Evolutionary conservation across 2,888 invertebrate genomes (phyloP), one percentile per base, ranked within the genome.

Genomic region (Cepaea hortensis): DNA sequence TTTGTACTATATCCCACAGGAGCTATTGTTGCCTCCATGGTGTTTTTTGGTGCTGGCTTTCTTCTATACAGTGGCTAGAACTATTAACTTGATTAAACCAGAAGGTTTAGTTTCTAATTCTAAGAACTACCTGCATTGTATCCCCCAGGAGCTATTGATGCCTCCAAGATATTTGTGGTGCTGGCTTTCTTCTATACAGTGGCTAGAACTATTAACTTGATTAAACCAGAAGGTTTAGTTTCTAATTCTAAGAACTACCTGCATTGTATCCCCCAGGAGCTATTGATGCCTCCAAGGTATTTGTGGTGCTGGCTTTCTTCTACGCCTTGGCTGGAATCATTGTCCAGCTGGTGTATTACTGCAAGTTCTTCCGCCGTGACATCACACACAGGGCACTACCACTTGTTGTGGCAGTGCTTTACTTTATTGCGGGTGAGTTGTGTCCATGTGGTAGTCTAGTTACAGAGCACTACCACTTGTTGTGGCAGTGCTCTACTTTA

Each of bases 341-440:
- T 23, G 35, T 20, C 48, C 3, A 1, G 4, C 13, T 68, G 9
- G 3, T 77, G 6, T 77, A 84, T 68, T 77, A 77, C n/a, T 13
- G 46, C 7, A 84, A 77, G n/a, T 79, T n/a, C 70, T 83, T 79
- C 62, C 75, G 62, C 23, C 46, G 61, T 35, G 77, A 77, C 70
- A 46, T 83, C 68, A 46, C 20, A 15, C 79, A 85, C 62, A 72
- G 73, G 23, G 3, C 72, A 9, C 72, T 80, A 9, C 65, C 85
- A 20, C n/a, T 86, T 7, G 48, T 75, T 48, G 61, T 65, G 15
- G 81, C 75, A 7, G 50, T 70, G 7, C n/a, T 82, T n/a, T 82
- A 35, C 46, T 55, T 82, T 20, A 46, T 65, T 81, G 80, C 73
- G 35, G 77, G 85, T 85, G 46, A 75, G 76, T 76, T 20, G 68